Evolutionary conservation across 2,888 invertebrate species (phyloP).

Genomic region (Tetanocera ferruginea): DNA sequence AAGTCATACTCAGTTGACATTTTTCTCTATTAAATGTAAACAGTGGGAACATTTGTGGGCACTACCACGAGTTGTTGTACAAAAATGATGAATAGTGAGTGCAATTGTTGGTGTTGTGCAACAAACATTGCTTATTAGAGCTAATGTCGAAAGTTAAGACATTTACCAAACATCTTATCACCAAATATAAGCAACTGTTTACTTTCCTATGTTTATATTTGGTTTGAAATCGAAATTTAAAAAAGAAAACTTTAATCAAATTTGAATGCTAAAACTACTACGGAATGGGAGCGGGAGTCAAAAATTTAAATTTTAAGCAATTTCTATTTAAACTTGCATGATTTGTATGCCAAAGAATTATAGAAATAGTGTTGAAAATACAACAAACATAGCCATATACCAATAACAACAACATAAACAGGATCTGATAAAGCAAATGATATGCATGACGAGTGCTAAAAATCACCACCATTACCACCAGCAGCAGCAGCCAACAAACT

Average conservation of each 20-base stretch:
- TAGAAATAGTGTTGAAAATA: not conserved
- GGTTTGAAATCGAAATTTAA: too few species aligned
- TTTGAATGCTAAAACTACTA: too few species aligned
- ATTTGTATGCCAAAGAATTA: not conserved
- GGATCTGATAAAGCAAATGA: slow-evolving; percentile 34
- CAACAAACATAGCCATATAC: not conserved
- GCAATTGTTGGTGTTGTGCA: not conserved
- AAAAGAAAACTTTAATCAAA: too few species aligned
- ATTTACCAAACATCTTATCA: not conserved
- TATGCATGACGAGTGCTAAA: slow-evolving; percentile 33
- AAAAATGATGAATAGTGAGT: not conserved
- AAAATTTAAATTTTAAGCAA: not conserved
- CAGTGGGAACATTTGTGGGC: slow-evolving; percentile 19
- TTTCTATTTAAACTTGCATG: slow-evolving; percentile 1
- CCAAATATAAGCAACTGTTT: too few species aligned
- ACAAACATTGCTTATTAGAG: not conserved
- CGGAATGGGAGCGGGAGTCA: too few species aligned
- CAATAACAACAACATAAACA: not conserved
- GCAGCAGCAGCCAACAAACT: not conserved
- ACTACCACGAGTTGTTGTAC: slow-evolving; percentile 9
- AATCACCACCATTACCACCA: not conserved
- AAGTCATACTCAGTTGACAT: slow-evolving; percentile 18
- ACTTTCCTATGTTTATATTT: too few species aligned
- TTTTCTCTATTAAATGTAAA: not conserved
- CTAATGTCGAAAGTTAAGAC: not conserved